phyloP scores from a whole-genome alignment of 1,140 invertebrate genomes.

The Phymastichus coffea region DNA sequence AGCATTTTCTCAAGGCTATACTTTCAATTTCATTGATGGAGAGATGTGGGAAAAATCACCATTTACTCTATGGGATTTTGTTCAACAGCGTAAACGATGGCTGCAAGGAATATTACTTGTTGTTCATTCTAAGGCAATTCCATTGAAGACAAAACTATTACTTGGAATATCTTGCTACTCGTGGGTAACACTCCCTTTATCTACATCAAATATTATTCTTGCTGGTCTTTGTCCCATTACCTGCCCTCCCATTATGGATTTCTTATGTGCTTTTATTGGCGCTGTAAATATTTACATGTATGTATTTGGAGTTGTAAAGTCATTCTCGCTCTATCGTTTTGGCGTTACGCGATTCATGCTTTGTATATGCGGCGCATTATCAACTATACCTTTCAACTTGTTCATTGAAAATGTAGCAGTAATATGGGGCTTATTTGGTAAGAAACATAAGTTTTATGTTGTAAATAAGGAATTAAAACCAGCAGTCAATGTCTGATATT shows the following conservation, averaged over 20 bases:
- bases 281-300: conserved; percentile 96
- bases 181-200: conserved; percentile 93
- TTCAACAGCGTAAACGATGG: conserved; percentile 96
- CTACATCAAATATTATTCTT: conserved; percentile 84
- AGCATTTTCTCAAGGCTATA: conserved; percentile 80
- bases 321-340: conserved; percentile 85
- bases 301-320: conserved; percentile 93
- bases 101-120: conserved; percentile 94
- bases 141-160: conserved; percentile 78
- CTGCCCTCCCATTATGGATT: conserved; percentile 78
- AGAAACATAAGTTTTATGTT: conserved; percentile 94
- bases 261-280: conserved; percentile 85
- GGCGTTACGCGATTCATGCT: conserved; percentile 77
- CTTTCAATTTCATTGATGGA: conserved; percentile 92
- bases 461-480: conserved; percentile 80
- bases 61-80: conserved; percentile 91
- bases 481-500: conserved; percentile 59
- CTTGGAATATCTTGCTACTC: conserved; percentile 90
- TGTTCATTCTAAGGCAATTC: conserved; percentile 86
- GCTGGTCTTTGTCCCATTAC: conserved; percentile 84
- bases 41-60: conserved; percentile 99
- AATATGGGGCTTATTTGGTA: conserved; percentile 86
- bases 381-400: conserved; percentile 88
- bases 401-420: conserved; percentile 93
- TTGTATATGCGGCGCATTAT: conserved; percentile 81